Evolutionary conservation across 2,113 vertebrate genomes (phyloP), one percentile per base, ranked within the genome.

Genomic region (Merops nubicus): DNA sequence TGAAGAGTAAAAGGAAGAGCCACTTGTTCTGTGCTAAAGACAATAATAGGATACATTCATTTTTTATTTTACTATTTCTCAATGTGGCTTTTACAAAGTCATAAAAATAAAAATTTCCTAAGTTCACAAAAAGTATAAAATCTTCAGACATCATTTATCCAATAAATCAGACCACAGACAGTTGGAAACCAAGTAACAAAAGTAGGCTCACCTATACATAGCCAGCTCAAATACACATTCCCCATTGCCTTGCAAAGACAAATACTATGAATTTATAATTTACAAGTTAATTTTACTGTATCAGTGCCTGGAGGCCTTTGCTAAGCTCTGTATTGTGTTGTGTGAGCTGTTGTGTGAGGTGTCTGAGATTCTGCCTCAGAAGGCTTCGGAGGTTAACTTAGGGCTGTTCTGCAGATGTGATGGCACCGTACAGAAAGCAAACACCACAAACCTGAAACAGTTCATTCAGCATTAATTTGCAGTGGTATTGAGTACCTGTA

Each of bases 51-150:
- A 97, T 82, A 48, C 79, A 76, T 97, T 97, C 20, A 85, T 97
- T 96, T 97, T 81, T 95, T 96, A n/a, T 97, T 92, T 95, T 34
- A n/a, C 87, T 96, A 17, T 96, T 94, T 97, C 93, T 95, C 89
- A 97, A 60, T 86, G 78, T 95, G 63, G 51, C 69, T 97, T 97
- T 97, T 97, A 86, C 76, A 62, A 81, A 78, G 51, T 90, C 91
- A 97, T 93, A 96, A 97, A 96, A 97, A 95, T 48, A 73, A 67
- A 96, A 48, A 77, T 96, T 96, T 97, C 95, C 93, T 91, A 96
- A 95, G 89, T 95, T 96, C 84, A 94, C 89, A 96, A 81, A 94
- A 96, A 74, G 79, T 92, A 29, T 90, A 75, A 97, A 64, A 63
- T 94, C 23, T 68, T 23, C 68, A 21, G 29, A 93, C 68, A 76